These are phyloP conservation scores for Nasonia giraulti DNA, from an alignment of 1,140 invertebrate species.

Conservation along the genomic window DNA sequence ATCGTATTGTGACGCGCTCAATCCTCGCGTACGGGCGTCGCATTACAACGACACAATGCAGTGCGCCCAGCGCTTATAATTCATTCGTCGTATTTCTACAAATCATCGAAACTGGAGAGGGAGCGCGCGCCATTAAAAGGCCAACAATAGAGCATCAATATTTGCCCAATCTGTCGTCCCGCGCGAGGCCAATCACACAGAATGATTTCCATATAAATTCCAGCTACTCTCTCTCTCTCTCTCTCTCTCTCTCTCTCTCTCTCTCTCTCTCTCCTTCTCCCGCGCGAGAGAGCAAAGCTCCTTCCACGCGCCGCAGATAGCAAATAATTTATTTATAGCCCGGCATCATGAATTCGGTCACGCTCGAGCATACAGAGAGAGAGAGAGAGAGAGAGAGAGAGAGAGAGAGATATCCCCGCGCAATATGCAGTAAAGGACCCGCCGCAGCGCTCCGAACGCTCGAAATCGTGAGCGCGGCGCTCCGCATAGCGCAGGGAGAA, in stretches of 20 bases:
- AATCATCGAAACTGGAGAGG: constrained; percentile 30
- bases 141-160: constrained; percentile 47
- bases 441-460: background rate
- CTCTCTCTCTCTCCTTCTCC: too few species aligned
- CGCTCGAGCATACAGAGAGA: constrained; percentile 19
- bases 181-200: constrained; percentile 29
- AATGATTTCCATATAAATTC: constrained; percentile 50
- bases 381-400: too few species aligned
- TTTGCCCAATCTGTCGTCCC: constrained; percentile 23
- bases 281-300: background rate
- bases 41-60: background rate
- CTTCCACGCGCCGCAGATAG: constrained; percentile 36
- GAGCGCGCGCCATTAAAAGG: constrained; percentile 33
- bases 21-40: too few species aligned
- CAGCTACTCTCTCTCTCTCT: background rate
- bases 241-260: background rate
- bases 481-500: background rate
- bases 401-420: background rate
- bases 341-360: constrained; percentile 39
- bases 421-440: background rate
- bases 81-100: constrained; percentile 32
- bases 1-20: too few species aligned
- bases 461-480: background rate
- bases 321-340: constrained; percentile 51
- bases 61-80: background rate